Evolutionary conservation across 2,113 vertebrate species (phyloP).

Genomic region (Tapirus terrestris): DNA sequence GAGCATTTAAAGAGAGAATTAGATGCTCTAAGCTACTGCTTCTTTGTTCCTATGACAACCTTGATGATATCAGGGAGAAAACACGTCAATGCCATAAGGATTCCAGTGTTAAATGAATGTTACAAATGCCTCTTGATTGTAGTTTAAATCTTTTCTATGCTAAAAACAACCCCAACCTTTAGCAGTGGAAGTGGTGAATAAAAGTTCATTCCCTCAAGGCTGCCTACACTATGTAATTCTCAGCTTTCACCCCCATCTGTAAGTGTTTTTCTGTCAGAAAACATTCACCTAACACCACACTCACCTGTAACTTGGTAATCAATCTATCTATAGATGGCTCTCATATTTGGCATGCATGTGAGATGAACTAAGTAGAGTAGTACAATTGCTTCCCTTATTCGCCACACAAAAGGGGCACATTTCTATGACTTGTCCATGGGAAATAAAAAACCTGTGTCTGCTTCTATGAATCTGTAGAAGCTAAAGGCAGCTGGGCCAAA

Average conservation of each 20-base stretch:
- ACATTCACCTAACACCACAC: background rate
- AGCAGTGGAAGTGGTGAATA: background rate
- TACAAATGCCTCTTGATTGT: slow-evolving; percentile 75
- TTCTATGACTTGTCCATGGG: background rate
- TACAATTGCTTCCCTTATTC: background rate
- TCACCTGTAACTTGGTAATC: background rate
- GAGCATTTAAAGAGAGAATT: slow-evolving; percentile 50
- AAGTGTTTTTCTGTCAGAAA: slow-evolving; percentile 71
- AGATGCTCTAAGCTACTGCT: slow-evolving; percentile 63
- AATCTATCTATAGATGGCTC: background rate
- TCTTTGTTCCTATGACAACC: slow-evolving; percentile 85
- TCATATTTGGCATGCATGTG: background rate
- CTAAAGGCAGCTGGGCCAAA: background rate
- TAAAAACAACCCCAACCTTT: slow-evolving; percentile 26
- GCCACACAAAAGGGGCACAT: background rate
- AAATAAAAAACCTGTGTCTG: background rate
- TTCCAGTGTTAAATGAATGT: slow-evolving; percentile 74
- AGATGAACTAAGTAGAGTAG: background rate
- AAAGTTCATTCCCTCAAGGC: background rate
- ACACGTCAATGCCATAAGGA: slow-evolving; percentile 58
- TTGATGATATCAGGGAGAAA: slow-evolving; percentile 77
- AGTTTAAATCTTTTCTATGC: slow-evolving; percentile 61
- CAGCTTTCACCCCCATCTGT: background rate
- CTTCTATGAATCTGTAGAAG: slow-evolving; percentile 5
- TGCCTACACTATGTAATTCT: background rate